Conservation (phyloP, 1,140 invertebrate genomes). For the Drusus annulatus region DNA sequence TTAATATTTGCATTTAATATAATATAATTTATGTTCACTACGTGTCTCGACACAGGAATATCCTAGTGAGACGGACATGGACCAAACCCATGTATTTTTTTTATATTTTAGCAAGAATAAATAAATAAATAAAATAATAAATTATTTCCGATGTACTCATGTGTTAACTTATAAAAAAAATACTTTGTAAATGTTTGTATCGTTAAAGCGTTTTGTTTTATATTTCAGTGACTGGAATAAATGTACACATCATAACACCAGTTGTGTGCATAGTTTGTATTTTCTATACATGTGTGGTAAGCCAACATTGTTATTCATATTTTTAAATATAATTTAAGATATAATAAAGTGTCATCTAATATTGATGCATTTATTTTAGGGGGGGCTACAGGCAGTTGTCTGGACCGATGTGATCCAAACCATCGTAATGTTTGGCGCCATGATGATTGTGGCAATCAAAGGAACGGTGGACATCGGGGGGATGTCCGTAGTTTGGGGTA, state of each 20-base stretch:
- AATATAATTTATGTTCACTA: too few species aligned
- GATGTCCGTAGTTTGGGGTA: slow-evolving; percentile 77
- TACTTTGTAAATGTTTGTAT: too few species aligned
- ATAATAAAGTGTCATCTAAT: background rate
- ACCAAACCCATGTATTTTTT: too few species aligned
- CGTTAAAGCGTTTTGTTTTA: background rate
- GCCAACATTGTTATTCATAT: too few species aligned
- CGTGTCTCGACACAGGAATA: too few species aligned
- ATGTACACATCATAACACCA: slow-evolving; percentile 85
- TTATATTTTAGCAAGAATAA: too few species aligned
- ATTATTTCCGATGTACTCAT: too few species aligned
- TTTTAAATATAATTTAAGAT: too few species aligned
- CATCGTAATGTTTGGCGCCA: slow-evolving; percentile 86
- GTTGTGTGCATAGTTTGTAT: slow-evolving; percentile 90
- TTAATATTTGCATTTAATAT: too few species aligned
- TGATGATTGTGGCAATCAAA: slow-evolving; percentile 85
- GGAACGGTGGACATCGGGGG: slow-evolving; percentile 87
- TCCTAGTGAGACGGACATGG: too few species aligned
- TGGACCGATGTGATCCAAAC: slow-evolving; percentile 95
- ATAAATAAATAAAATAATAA: too few species aligned
- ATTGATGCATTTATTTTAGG: slow-evolving; percentile 70
- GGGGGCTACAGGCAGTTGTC: slow-evolving; percentile 93
- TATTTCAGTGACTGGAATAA: slow-evolving; percentile 86
- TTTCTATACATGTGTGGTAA: slow-evolving; percentile 92
- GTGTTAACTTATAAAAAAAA: too few species aligned